Base-by-base conservation (phyloP, 2,113 vertebrate genomes). In the Pipa parva region DNA sequence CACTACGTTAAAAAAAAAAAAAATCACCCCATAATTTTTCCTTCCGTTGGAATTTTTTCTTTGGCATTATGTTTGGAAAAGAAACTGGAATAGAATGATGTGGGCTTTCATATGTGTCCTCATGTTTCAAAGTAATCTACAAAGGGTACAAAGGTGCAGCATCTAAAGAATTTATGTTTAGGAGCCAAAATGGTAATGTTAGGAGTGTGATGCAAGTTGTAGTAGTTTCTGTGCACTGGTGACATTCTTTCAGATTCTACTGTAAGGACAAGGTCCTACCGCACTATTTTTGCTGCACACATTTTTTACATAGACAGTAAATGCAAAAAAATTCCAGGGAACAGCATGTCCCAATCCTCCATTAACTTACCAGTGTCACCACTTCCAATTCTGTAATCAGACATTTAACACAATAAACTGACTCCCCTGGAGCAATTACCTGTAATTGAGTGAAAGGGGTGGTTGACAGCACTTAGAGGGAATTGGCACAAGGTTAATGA, bases 1-100 rank as follows among this genome's bases (percentile, higher is more conserved):
- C 71, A 74, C 71, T 45, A 54, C 67, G 42, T 39, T n/a, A n/a
- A n/a, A 57, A 26, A 1, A 55, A 33, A 28, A 71, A 52, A 36
- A 28, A 71, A 52, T 68, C 37, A 77, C 54, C 61, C 4, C 67
- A 37, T 67, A 78, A 74, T 74, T 77, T 76, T 62, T 66, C 62
- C 72, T 76, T 73, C 71, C 22, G 28, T 75, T 77, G 42, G 67
- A 18, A 0, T 68, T n/a, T 58, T 74, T 73, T 25, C 58, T 74
- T 75, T n/a, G 76, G 49, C 42, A 72, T 78, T 20, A 7, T 15
- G 13, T 0, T 11, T 50, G 54, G 68, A 71, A 75, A 80, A 63
- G n/a, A 27, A 74, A 45, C 45, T 31, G 67, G 15, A 20, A 3
- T 64, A 12, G 28, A 1, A 59, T 67, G 8, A n/a, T 49, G 6